These are phyloP conservation scores for Himalopsyche tibetana DNA, from an alignment of 2,888 invertebrate species.

Conservation along the genomic window DNA sequence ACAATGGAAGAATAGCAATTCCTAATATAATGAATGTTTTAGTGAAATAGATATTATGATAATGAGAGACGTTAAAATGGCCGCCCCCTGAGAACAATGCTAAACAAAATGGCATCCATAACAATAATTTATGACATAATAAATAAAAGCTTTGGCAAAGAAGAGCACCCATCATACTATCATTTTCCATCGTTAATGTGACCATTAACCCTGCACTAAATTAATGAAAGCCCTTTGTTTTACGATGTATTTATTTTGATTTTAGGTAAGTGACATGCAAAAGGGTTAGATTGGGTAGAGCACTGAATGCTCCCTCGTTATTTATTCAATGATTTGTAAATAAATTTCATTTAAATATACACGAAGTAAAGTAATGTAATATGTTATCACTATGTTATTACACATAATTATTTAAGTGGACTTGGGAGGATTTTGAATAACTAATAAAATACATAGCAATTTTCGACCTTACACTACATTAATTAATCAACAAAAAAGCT, in stretches of 20 bases:
- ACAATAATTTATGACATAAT: conserved; percentile 40
- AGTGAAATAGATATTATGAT: conserved; percentile 35
- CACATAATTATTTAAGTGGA: no score
- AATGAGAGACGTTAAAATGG: conserved; percentile 36
- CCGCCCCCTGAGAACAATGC: conserved; percentile 39
- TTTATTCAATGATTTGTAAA: not conserved
- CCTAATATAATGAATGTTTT: conserved; percentile 14
- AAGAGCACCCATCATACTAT: conserved; percentile 40
- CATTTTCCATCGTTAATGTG: conserved; percentile 38
- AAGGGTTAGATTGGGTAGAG: not conserved
- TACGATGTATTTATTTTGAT: conserved; percentile 32
- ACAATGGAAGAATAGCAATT: not conserved
- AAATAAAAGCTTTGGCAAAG: conserved; percentile 41
- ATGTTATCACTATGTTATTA: no score
- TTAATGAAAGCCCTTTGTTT: conserved; percentile 28
- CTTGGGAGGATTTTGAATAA: no score
- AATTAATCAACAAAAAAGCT: no score
- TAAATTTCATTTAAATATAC: no score
- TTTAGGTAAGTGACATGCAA: not conserved
- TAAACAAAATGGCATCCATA: conserved; percentile 40
- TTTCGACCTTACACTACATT: no score
- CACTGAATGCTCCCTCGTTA: not conserved
- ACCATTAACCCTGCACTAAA: conserved; percentile 42
- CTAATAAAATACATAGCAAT: no score
- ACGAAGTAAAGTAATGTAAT: not conserved